Base-by-base conservation (phyloP, 2,797 vertebrate genomes). In the Periophthalmus magnuspinnatus region DNA sequence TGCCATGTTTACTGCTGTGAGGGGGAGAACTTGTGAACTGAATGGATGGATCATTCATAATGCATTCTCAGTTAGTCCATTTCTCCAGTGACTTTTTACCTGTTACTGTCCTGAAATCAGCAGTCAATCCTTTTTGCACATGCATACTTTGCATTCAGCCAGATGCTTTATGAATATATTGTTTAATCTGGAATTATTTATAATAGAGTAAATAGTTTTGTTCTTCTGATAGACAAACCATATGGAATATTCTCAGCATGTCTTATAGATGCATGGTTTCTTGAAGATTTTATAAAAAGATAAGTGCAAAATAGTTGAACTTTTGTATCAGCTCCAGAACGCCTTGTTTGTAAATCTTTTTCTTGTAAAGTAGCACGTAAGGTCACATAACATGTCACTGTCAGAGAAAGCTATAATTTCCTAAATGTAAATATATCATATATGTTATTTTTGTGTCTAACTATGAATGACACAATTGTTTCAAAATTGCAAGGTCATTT, bases 141-240 rank as follows among this genome's bases (percentile, higher is more conserved):
- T 83, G 86, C 84, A 79, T 84, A 89, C 80, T 88, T 74, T 82
- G 86, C 87, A 85, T 90, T 88, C 81, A 79, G 79, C 88, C 75
- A 91, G 89, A 92, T 92, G 91, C 92, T 93, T 93, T 91, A 91
- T 92, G 91, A 93, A 93, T 93, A 92, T 92, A 91, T 89, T 87
- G 88, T 93, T 89, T 92, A 86, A 90, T 74, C 82, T 83, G 69
- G 71, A 84, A 80, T 83, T 24, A 79, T 93, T 92, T 92, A 74
- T 90, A 84, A 90, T 86, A 90, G 88, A 93, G 86, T 86, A 83
- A 90, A 88, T 91, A 92, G 90, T 93, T 92, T 93, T 93, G 89
- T 91, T 93, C 91, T 92, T 90, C 87, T 86, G 82, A 89, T 78
- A 86, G 86, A 91, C 85, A 80, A 91, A 87, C 81, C 77, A 84